phyloP scores from a whole-genome alignment of 64 coral and sea anemone genomes.

The Trachythela sp. region DNA sequence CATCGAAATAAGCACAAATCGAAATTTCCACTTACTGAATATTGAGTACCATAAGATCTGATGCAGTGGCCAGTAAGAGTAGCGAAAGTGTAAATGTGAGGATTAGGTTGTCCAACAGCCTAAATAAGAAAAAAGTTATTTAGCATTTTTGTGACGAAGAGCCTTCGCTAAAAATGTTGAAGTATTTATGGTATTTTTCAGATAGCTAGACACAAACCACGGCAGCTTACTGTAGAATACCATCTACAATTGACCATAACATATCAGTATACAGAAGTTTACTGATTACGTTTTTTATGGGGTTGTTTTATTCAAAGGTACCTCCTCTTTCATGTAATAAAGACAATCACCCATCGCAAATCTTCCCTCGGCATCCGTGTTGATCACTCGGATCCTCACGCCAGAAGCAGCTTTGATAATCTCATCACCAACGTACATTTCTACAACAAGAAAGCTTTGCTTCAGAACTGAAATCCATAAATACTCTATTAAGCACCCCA shows the following conservation, averaged over 20 bases:
- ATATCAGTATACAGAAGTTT: no score
- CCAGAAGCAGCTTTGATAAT: conserved; percentile 83
- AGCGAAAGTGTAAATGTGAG: conserved; percentile 79
- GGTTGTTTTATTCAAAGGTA: no score
- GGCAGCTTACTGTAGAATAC: no score
- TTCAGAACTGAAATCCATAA: background rate
- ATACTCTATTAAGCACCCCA: no score
- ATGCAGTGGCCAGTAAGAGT: conserved; percentile 87
- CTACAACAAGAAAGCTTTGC: background rate
- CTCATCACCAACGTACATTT: conserved; percentile 88
- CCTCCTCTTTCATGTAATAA: conserved; percentile 61
- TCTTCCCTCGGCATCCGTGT: conserved; percentile 85
- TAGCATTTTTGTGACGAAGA: no score
- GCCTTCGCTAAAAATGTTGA: no score
- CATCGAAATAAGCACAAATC: no score
- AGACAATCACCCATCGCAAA: conserved; percentile 84
- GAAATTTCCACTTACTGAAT: conserved; percentile 47
- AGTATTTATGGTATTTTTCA: no score
- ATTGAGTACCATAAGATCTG: conserved; percentile 62
- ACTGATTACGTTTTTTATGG: no score
- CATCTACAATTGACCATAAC: no score
- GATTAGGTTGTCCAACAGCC: conserved; percentile 65
- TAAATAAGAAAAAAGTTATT: background rate
- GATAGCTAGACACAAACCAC: no score
- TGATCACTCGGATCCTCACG: conserved; percentile 72